Base-by-base conservation (phyloP, 2,888 invertebrate genomes). In the Archips crataeganus region DNA sequence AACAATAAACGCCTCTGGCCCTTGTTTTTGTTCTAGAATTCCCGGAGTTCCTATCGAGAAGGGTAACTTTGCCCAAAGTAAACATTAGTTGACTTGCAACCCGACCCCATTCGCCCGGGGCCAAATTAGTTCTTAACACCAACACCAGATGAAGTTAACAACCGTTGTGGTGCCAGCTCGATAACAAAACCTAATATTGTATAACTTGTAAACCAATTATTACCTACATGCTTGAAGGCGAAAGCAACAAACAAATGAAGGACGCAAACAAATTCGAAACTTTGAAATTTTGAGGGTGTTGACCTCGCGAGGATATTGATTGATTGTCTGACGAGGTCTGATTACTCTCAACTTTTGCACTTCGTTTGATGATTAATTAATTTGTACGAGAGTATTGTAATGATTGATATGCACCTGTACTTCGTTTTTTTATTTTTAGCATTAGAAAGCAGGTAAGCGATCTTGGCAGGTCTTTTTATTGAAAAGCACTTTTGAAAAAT, bases 1-100 rank as follows among this genome's bases (percentile, higher is more conserved):
- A 88, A 88, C 87, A 90, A 90, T 88, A 90, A 88, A 84, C 86
- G 85, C 87, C 83, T 77, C 75, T 75, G 86, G 87, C 79, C 78
- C 80, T 85, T 91, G 90, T 91, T 91, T 90, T 91, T 90, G 88
- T 89, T 88, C 82, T 76, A 75, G 79, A 83, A 83, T 84, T 83
- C 84, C 79, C 79, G 76, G 74, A 84, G 81, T 76, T 78, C 74
- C 76, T 77, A 77, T 77, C 78, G 78, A 73, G 75, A 70, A 70
- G 80, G 77, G 80, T 78, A 85, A 86, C 79, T 87, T 84, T 78
- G 80, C 75, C 78, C 81, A 82, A 82, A 83, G 82, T 83, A 85
- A 89, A 89, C 84, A 88, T 85, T 85, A 84, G 85, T 84, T 84
- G 82, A 80, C 81, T 84, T 82, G 66, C 66, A 70, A 71, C 71